Conservation (phyloP, 2,888 invertebrate genomes). For the Suillia variegata region DNA sequence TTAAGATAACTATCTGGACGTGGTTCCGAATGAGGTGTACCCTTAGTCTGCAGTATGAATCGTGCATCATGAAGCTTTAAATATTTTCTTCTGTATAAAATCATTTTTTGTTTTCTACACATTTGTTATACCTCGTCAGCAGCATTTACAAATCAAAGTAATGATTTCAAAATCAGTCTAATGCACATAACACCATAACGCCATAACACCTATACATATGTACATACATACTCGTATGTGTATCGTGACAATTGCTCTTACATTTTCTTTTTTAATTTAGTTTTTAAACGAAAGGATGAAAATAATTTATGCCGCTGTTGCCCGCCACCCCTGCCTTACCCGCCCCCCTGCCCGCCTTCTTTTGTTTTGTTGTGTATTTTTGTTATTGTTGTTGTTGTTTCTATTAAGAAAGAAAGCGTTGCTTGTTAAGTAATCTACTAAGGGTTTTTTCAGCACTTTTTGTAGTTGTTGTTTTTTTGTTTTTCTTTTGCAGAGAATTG, state of each 20-base stretch:
- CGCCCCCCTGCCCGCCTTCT: too few species aligned
- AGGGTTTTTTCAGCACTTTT: background rate
- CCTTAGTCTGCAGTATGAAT: too few species aligned
- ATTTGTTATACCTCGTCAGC: too few species aligned
- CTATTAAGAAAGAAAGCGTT: background rate
- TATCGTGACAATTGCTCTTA: conserved; percentile 47
- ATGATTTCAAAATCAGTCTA: background rate
- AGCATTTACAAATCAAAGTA: too few species aligned
- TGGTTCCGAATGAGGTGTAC: too few species aligned
- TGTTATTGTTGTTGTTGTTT: too few species aligned
- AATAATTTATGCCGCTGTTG: conserved; percentile 14
- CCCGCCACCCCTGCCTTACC: too few species aligned
- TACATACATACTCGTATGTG: conserved; percentile 15
- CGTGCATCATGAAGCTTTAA: too few species aligned
- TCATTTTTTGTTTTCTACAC: too few species aligned
- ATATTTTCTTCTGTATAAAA: too few species aligned
- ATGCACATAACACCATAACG: background rate
- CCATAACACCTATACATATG: background rate
- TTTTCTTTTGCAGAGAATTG: background rate
- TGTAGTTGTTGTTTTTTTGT: too few species aligned
- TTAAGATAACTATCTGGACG: too few species aligned
- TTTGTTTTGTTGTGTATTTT: background rate
- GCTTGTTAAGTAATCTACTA: conserved; percentile 10
- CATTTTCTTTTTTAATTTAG: conserved; percentile 38
- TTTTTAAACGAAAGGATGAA: conserved; percentile 13